These are phyloP conservation scores for Galagoides demidoff DNA, from an alignment of 2,797 vertebrate genomes.

Conservation along the genomic window DNA sequence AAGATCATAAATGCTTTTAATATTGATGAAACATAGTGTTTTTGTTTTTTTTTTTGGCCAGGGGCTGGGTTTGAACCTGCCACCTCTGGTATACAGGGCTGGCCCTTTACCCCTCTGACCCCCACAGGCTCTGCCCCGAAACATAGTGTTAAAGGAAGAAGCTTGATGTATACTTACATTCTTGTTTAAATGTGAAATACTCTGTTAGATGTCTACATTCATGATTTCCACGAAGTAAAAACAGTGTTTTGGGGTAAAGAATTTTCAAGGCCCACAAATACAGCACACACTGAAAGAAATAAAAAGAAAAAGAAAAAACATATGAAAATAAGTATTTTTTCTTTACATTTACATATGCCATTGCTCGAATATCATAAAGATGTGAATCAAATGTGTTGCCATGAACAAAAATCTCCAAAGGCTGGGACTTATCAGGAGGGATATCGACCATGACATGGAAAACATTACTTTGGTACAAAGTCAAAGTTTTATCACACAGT, in stretches of 20 bases:
- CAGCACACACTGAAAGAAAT: constrained; percentile 91
- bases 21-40: not conserved
- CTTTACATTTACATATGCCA: not conserved
- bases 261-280: constrained; percentile 97
- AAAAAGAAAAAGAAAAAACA: constrained; percentile 71
- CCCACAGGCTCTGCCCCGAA: no score
- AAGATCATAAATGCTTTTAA: not conserved
- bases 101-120: no score
- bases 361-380: not conserved
- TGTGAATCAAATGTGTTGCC: not conserved
- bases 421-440: not conserved
- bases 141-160: constrained; percentile 7
- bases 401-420: not conserved
- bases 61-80: no score
- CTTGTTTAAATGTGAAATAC: constrained; percentile 99
- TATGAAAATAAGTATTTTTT: constrained; percentile 7
- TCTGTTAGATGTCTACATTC: constrained; percentile 99
- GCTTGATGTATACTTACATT: constrained; percentile 94
- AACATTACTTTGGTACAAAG: not conserved
- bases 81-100: no score
- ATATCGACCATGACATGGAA: not conserved
- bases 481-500: not conserved
- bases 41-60: no score
- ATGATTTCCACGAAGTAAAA: constrained; percentile 99
- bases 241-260: constrained; percentile 99